A percentile compares a stretch with the other conserved stretches of the same genome.
Conservation (phyloP, 2,888 invertebrate genomes). For the Chrysolina americana region DNA sequence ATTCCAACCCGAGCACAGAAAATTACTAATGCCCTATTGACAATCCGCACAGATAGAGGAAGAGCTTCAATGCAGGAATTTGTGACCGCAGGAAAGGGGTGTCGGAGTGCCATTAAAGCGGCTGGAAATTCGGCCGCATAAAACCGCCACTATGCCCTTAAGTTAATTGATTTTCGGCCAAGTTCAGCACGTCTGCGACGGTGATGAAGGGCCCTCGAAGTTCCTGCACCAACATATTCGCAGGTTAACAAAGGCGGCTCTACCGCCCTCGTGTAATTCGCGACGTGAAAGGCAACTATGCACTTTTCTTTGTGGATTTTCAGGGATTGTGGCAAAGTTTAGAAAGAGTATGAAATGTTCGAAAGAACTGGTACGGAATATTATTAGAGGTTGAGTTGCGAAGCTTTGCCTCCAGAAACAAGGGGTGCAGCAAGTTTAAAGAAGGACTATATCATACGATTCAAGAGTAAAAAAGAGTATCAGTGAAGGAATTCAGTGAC, state of each 20-base stretch:
- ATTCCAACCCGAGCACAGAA: neutral
- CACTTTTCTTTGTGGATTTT: conserved; percentile 24
- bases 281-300: conserved; percentile 38
- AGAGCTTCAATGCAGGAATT: conserved; percentile 21
- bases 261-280: conserved; percentile 18
- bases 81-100: conserved; percentile 32
- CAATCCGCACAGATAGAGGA: conserved; percentile 12
- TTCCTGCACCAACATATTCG: conserved; percentile 45
- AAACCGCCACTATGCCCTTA: conserved; percentile 46
- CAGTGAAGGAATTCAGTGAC: too few species aligned
- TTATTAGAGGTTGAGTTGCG: too few species aligned
- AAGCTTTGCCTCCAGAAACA: too few species aligned
- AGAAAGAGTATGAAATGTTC: too few species aligned
- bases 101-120: conserved; percentile 34
- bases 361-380: too few species aligned
- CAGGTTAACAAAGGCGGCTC: conserved; percentile 37
- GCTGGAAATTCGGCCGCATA: conserved; percentile 37
- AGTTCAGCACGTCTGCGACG: conserved; percentile 45
- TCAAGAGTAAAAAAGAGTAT: too few species aligned
- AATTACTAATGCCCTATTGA: conserved; percentile 23
- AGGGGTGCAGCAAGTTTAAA: too few species aligned
- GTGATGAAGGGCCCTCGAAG: conserved; percentile 46
- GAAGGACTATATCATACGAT: too few species aligned
- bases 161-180: conserved; percentile 50
- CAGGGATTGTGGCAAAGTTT: neutral